Base-by-base conservation (phyloP, 2,888 invertebrate species). In the Drosophila austrosaltans region DNA sequence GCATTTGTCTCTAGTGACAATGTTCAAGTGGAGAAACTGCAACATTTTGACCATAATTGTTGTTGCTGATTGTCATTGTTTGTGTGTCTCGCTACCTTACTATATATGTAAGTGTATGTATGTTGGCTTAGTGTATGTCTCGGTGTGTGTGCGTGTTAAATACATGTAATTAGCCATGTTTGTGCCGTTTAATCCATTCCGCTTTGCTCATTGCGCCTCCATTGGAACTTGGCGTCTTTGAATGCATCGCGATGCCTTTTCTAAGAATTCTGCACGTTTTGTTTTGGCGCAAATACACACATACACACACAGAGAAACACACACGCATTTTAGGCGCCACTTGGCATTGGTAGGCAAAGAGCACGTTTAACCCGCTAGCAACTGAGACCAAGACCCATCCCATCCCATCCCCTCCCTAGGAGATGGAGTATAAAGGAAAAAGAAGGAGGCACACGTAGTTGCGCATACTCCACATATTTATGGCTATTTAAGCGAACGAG, bases 111-210 rank as follows among this genome's bases (percentile, higher is more conserved):
- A 5, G 6, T 32, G 5, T 36, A 36, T 36, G 36, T 36, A 8
- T 36, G 36, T 36, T 8, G 3, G 36, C 8, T 8, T 2, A 7
- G 36, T 36, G 36, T 36, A 36, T 36, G 25, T 36, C n/a, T 28
- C 25, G 8, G 5, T 44, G 53, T 61, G 63, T 58, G 71, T 81
- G 81, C 77, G 83, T 82, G 87, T 87, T 83, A 83, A 83, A 83
- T 83, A 88, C 87, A 85, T 88, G 87, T 88, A 86, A 86, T 87
- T 86, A 86, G 89, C 86, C 89, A 86, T 87, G 86, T 86, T 86
- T 87, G 82, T 88, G 88, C 82, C 87, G 87, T 86, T 86, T 88
- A 88, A 86, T 86, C 89, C 86, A 78, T 65, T 85, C 80, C 76
- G 72, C 69, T 67, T 72, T 63, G 61, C 69, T 42, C 16, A 48